These are phyloP conservation scores for Caenorhabditis uteleia DNA, from an alignment of 2,888 invertebrate species.

Conservation along the genomic window DNA sequence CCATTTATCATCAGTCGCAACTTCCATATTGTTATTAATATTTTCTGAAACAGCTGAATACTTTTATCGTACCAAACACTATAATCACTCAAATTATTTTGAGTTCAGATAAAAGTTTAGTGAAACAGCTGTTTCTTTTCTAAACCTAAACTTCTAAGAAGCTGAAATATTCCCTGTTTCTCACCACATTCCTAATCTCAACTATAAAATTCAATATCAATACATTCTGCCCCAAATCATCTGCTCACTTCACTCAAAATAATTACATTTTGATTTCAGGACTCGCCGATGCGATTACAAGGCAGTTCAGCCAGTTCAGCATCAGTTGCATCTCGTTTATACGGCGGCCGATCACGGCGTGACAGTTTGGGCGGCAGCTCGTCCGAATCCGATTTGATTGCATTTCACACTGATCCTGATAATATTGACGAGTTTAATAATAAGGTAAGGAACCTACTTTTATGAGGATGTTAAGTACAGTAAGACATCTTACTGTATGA, in stretches of 20 bases:
- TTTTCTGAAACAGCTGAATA: no score
- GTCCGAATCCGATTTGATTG: slow-evolving; percentile 65
- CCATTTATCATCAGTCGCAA: no score
- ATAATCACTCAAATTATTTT: no score
- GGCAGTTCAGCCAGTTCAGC: slow-evolving; percentile 59
- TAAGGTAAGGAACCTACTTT: no score
- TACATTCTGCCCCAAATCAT: background rate
- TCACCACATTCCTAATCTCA: background rate
- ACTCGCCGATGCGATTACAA: slow-evolving; percentile 59
- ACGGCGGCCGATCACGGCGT: slow-evolving; percentile 50
- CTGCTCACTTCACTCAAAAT: background rate
- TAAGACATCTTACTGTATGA: no score
- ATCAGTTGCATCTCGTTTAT: slow-evolving; percentile 66
- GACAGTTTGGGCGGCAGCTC: slow-evolving; percentile 47
- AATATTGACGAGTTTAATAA: slow-evolving; percentile 30
- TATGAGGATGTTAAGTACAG: no score
- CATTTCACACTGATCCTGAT: slow-evolving; percentile 48
- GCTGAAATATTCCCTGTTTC: background rate
- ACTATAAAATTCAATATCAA: background rate
- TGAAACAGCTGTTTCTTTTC: no score
- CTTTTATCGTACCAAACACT: no score
- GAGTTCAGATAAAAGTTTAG: no score
- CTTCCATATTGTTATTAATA: no score
- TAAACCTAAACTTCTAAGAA: no score
- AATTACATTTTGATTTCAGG: slow-evolving; percentile 31